A percentile compares a stretch with the other conserved stretches of the same genome.
Evolutionary conservation across 2,113 vertebrate species (phyloP).

Genomic region (Mirounga angustirostris): DNA sequence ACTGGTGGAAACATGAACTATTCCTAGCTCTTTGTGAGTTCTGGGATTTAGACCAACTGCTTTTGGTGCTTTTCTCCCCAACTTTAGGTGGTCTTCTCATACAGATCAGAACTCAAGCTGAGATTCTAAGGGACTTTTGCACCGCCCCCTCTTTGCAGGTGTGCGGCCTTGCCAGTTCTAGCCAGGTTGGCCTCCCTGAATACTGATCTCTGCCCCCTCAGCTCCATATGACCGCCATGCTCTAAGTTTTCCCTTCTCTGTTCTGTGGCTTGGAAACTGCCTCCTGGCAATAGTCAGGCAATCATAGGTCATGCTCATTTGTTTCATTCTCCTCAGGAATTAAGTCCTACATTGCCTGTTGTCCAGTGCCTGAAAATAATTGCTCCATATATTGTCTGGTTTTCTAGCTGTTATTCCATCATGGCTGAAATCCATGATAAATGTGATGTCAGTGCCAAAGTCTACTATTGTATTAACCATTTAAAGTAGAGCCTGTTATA

Average conservation of each 20-base stretch:
- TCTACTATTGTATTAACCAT: background rate
- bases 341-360: background rate
- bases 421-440: background rate
- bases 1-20: background rate
- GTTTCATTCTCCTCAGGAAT: background rate
- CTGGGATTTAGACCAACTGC: background rate
- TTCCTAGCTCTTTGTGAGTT: background rate
- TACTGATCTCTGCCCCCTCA: background rate
- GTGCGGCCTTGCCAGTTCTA: background rate
- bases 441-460: background rate
- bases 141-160: background rate
- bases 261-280: background rate
- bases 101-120: background rate
- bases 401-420: constrained; percentile 24
- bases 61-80: background rate
- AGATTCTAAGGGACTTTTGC: background rate
- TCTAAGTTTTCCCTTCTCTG: background rate
- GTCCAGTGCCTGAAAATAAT: background rate
- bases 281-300: background rate
- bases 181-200: background rate
- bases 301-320: background rate
- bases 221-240: background rate
- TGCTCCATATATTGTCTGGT: background rate
- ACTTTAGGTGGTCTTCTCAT: background rate
- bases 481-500: background rate